Evolutionary conservation across 2,113 vertebrate species (phyloP).

Genomic region (Aspidoscelis tigris): DNA sequence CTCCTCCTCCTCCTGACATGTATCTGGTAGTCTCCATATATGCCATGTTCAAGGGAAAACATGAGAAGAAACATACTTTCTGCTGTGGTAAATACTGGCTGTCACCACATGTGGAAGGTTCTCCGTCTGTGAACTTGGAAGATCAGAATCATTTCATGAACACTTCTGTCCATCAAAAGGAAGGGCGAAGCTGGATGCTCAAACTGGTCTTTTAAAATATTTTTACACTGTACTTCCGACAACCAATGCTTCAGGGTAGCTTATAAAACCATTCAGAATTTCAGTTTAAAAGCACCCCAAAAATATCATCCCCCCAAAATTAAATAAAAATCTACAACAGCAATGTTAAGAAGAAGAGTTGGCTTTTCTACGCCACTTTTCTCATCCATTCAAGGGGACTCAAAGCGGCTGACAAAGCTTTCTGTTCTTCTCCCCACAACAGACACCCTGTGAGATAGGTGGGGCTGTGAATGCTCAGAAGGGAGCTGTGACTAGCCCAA

Average conservation of each 20-base stretch:
- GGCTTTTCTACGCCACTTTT: too few species aligned
- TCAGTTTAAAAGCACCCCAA: neutral
- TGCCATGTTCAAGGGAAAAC: slow-evolving; percentile 3
- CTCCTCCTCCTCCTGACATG: neutral
- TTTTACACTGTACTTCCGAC: too few species aligned
- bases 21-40: neutral
- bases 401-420: too few species aligned
- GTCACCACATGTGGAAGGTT: neutral
- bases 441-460: too few species aligned
- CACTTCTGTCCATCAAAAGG: neutral
- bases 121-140: neutral
- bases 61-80: neutral
- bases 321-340: neutral
- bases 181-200: neutral
- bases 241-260: neutral
- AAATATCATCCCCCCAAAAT: neutral
- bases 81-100: neutral
- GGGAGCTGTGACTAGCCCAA: too few species aligned
- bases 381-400: too few species aligned
- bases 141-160: neutral
- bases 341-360: neutral
- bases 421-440: too few species aligned
- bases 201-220: neutral
- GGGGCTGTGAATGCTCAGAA: too few species aligned
- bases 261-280: neutral